Conservation (phyloP, 1,140 invertebrate genomes). For the Eueides isabella region DNA sequence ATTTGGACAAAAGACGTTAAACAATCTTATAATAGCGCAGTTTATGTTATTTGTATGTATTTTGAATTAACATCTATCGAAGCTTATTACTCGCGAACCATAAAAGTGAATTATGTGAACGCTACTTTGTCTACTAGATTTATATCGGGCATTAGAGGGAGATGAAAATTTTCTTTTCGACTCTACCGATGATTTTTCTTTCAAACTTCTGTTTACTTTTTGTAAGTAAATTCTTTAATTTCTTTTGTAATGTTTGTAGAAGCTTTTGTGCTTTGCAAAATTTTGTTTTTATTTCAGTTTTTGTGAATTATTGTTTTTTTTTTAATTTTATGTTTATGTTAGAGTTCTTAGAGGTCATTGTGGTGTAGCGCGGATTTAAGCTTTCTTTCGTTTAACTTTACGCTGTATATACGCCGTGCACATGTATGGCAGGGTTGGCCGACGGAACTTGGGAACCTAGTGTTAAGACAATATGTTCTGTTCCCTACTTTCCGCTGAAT, state of each 20-base stretch:
- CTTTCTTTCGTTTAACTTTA: too few species aligned
- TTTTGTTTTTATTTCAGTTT: neutral
- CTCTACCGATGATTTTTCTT: slow-evolving; percentile 22
- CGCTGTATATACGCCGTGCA: too few species aligned
- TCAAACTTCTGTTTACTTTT: slow-evolving; percentile 24
- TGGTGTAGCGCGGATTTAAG: too few species aligned
- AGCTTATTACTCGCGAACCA: slow-evolving; percentile 35
- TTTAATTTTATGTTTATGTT: neutral
- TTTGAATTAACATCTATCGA: slow-evolving; percentile 36
- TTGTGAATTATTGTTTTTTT: neutral
- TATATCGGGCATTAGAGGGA: slow-evolving; percentile 33
- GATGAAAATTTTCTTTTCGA: slow-evolving; percentile 30
- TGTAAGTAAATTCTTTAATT: slow-evolving; percentile 6
- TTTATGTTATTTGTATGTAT: slow-evolving; percentile 31
- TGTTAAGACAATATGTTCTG: too few species aligned
- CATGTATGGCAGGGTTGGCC: too few species aligned
- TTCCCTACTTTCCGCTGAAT: too few species aligned
- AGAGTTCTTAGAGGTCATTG: neutral
- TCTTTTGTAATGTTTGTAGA: neutral
- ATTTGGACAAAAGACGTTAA: too few species aligned
- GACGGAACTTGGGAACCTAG: too few species aligned
- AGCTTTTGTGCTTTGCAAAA: slow-evolving; percentile 1
- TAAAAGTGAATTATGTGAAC: slow-evolving; percentile 36
- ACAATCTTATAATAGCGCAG: too few species aligned
- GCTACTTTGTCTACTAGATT: slow-evolving; percentile 37